Evolutionary conservation across 2,888 invertebrate genomes (phyloP).

Genomic region (Zonitis immaculata): DNA sequence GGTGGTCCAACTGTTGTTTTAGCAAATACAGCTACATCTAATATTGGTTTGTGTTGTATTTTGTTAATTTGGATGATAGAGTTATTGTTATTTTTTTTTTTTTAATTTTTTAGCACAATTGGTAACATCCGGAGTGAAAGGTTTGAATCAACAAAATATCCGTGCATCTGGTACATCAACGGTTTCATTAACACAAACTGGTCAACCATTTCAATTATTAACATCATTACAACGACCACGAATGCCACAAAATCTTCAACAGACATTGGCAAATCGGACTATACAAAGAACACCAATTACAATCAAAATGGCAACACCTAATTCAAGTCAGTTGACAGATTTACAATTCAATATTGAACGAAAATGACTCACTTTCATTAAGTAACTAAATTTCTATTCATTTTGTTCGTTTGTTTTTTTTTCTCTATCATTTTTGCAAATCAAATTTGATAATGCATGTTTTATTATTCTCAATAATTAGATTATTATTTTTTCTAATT

Average conservation of each 20-base stretch:
- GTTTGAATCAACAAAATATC: slow-evolving; percentile 42
- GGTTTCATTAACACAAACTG: slow-evolving; percentile 40
- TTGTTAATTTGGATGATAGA: background rate
- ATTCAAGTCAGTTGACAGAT: slow-evolving; percentile 49
- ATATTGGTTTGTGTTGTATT: slow-evolving; percentile 42
- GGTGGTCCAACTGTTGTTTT: slow-evolving; percentile 43
- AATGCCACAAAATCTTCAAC: slow-evolving; percentile 38
- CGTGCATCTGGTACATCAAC: slow-evolving; percentile 39
- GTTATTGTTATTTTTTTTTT: too few species aligned
- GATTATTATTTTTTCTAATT: slow-evolving; percentile 17
- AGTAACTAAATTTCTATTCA: background rate
- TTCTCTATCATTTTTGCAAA: slow-evolving; percentile 5
- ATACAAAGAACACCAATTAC: slow-evolving; percentile 46
- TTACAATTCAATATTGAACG: slow-evolving; percentile 43
- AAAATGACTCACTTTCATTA: slow-evolving; percentile 26
- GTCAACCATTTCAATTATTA: slow-evolving; percentile 43
- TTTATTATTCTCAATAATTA: too few species aligned
- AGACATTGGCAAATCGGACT: slow-evolving; percentile 38
- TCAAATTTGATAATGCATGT: slow-evolving; percentile 27
- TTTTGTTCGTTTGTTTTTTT: too few species aligned
- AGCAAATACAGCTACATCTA: slow-evolving; percentile 40
- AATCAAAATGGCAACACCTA: slow-evolving; percentile 46
- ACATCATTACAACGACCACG: slow-evolving; percentile 44
- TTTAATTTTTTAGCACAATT: too few species aligned
- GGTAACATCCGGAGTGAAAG: slow-evolving; percentile 63